Evolutionary conservation across 2,113 vertebrate species (phyloP).

Genomic region (Galemys pyrenaicus): DNA sequence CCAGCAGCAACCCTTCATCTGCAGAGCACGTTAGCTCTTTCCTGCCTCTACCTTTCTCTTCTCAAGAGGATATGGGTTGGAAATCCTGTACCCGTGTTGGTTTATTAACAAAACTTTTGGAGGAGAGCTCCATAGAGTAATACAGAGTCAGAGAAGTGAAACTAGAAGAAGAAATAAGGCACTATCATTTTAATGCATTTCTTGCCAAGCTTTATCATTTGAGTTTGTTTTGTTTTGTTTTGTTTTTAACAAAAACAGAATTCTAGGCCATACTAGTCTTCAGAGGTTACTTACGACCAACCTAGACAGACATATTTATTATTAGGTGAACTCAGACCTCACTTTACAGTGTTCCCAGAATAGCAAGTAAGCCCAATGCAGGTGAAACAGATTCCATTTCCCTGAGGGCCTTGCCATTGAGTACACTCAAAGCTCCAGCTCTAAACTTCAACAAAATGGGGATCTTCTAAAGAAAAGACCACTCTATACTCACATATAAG

Average conservation of each 20-base stretch:
- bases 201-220: neutral
- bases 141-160: neutral
- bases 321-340: neutral
- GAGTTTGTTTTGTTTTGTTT: neutral
- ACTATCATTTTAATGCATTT: neutral
- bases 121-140: neutral
- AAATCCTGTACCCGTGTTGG: neutral
- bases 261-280: neutral
- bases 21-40: neutral
- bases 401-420: neutral
- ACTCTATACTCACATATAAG: neutral
- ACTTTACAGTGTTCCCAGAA: neutral
- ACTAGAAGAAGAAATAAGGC: neutral
- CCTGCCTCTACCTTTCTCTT: neutral
- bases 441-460: neutral
- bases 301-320: neutral
- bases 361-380: fast-evolving
- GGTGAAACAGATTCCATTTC: neutral
- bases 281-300: neutral
- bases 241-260: neutral
- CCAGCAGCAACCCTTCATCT: neutral
- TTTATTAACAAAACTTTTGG: constrained; percentile 7
- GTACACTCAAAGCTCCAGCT: neutral
- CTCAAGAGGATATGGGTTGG: constrained; percentile 11
- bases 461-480: neutral